Evolutionary conservation across 2,113 vertebrate species (phyloP).

Genomic region (Corythornis vintsioides): DNA sequence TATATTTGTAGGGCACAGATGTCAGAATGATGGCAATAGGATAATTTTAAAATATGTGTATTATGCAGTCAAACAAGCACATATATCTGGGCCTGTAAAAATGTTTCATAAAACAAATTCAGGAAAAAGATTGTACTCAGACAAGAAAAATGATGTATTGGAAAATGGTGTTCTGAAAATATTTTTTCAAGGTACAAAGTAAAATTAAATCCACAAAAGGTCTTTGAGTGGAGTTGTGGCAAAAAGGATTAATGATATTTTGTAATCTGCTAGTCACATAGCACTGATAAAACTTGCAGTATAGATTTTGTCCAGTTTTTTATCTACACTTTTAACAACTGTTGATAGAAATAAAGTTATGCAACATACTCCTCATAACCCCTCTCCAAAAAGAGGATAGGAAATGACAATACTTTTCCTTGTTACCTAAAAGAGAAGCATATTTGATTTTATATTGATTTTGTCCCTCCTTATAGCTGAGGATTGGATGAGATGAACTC

Average conservation of each 20-base stretch:
- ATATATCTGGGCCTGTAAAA: not conserved
- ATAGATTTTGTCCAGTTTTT: not conserved
- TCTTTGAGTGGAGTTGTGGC: not conserved
- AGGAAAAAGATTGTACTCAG: not conserved
- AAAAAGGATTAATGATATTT: not conserved
- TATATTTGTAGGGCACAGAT: not conserved
- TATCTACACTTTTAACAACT: not conserved
- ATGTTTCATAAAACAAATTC: not conserved
- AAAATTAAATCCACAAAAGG: not conserved
- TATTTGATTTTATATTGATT: not conserved
- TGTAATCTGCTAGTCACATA: not conserved
- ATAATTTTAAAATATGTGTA: not conserved
- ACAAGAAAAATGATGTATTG: not conserved
- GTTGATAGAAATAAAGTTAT: not conserved
- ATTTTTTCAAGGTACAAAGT: not conserved
- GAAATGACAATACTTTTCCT: not conserved
- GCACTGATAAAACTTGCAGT: not conserved
- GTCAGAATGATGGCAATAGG: not conserved
- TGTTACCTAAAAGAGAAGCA: no score
- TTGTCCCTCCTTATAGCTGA: not conserved
- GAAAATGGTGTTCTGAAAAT: not conserved
- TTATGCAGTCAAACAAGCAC: not conserved
- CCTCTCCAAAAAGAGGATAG: not conserved
- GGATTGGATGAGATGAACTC: not conserved
- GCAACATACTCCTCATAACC: rapidly evolving